A percentile compares a stretch with the other conserved stretches of the same genome.
Conservation (phyloP, 2,113 vertebrate species). For the Peromyscus californicus region DNA sequence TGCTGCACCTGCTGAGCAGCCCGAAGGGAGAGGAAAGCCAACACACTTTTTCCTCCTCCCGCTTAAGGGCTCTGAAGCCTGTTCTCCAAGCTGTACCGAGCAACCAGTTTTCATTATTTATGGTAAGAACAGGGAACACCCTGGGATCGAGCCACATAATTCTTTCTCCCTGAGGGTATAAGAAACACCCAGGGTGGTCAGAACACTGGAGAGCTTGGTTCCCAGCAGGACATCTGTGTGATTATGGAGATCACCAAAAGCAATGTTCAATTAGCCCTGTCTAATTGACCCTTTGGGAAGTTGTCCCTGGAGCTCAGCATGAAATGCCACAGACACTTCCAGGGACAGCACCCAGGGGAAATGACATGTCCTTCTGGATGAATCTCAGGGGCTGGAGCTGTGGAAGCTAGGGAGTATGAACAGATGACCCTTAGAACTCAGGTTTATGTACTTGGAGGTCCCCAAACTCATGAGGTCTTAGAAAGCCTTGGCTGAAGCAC, state of each 20-base stretch:
- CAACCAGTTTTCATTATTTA: neutral
- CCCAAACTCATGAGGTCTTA: neutral
- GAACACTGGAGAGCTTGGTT: conserved; percentile 4
- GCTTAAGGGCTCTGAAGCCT: neutral
- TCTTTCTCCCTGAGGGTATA: neutral
- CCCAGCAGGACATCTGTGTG: conserved; percentile 34
- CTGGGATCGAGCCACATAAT: neutral
- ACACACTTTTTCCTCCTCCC: neutral
- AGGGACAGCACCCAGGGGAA: neutral
- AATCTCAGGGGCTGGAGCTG: neutral
- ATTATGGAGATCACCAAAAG: conserved; percentile 46
- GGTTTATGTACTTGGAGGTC: neutral
- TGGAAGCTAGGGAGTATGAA: neutral
- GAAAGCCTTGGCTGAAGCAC: neutral
- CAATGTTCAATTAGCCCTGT: conserved; percentile 41
- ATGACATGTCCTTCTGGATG: neutral
- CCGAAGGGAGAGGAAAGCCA: neutral
- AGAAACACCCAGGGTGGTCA: neutral
- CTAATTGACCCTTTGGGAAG: conserved; percentile 42
- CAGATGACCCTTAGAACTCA: neutral
- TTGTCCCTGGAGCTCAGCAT: neutral
- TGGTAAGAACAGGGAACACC: neutral
- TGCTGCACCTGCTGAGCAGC: neutral
- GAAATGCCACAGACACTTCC: neutral
- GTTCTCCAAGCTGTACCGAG: neutral